Percentiles rank a stretch among this genome's conserved stretches.
These are phyloP conservation scores for Cochlearius cochlearius DNA, from an alignment of 2,113 vertebrate species.

Conservation along the genomic window DNA sequence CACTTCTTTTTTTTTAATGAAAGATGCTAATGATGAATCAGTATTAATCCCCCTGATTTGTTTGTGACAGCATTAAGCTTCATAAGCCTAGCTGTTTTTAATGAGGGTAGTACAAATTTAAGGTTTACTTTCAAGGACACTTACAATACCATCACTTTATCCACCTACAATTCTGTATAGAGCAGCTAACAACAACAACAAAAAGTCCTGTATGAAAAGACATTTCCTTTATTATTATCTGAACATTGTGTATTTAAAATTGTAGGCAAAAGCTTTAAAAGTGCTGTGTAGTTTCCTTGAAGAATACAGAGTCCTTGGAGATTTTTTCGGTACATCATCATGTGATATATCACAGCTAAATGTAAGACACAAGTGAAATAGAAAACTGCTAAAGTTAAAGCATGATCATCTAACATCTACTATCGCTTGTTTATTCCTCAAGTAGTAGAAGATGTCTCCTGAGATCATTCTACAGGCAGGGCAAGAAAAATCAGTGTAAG, in stretches of 20 bases:
- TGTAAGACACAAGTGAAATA: neutral
- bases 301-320: neutral
- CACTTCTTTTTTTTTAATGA: neutral
- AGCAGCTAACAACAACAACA: neutral
- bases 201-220: neutral
- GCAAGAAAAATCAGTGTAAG: neutral
- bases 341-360: neutral
- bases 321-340: neutral
- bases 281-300: neutral
- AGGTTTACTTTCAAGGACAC: neutral
- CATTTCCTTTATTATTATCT: neutral
- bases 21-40: neutral
- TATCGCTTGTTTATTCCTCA: neutral
- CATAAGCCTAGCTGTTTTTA: neutral
- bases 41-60: neutral
- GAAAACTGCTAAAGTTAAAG: neutral
- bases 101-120: neutral
- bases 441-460: neutral
- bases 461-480: neutral
- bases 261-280: neutral
- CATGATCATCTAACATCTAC: neutral
- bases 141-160: neutral
- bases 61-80: neutral
- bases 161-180: neutral
- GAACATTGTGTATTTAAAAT: neutral